Percentiles rank a stretch among this genome's conserved stretches.
Conservation (phyloP, 2,797 vertebrate species). For the Coreius guichenoti region DNA sequence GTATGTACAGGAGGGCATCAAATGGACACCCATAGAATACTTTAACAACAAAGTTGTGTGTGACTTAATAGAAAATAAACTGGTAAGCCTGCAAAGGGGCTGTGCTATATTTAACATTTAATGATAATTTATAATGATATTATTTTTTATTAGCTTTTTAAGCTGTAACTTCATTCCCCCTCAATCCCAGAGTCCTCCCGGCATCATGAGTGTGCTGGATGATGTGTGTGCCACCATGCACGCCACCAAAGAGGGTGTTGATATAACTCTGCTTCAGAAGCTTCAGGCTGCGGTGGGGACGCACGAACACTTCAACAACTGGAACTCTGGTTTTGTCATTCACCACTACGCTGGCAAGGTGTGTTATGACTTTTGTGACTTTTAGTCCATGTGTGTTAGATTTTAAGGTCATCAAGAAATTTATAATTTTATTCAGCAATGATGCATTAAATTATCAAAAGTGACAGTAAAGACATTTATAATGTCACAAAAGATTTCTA, state of each 20-base stretch:
- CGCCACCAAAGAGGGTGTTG: conserved; percentile 91
- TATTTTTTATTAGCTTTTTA: neutral
- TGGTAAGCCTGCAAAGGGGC: conserved; percentile 79
- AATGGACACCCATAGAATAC: conserved; percentile 94
- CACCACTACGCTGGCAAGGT: conserved; percentile 98
- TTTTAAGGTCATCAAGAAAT: neutral
- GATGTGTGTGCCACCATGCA: conserved; percentile 98
- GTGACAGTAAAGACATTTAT: neutral
- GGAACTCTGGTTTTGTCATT: conserved; percentile 90
- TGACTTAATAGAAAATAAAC: conserved; percentile 97
- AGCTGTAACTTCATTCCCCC: neutral
- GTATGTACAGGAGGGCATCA: conserved; percentile 96
- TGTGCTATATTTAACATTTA: neutral
- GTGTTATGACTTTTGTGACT: neutral
- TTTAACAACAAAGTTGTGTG: conserved; percentile 99
- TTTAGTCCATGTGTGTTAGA: neutral
- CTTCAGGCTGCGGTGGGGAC: conserved; percentile 89
- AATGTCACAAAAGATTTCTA: neutral
- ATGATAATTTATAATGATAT: neutral
- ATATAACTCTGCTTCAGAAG: conserved; percentile 92
- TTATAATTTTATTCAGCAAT: neutral
- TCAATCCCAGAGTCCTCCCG: conserved; percentile 86
- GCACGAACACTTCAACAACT: conserved; percentile 96
- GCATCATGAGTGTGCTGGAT: conserved; percentile 95
- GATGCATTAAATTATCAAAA: neutral